Base-by-base conservation (phyloP, 2,888 invertebrate genomes). In the Bugula neritina region DNA sequence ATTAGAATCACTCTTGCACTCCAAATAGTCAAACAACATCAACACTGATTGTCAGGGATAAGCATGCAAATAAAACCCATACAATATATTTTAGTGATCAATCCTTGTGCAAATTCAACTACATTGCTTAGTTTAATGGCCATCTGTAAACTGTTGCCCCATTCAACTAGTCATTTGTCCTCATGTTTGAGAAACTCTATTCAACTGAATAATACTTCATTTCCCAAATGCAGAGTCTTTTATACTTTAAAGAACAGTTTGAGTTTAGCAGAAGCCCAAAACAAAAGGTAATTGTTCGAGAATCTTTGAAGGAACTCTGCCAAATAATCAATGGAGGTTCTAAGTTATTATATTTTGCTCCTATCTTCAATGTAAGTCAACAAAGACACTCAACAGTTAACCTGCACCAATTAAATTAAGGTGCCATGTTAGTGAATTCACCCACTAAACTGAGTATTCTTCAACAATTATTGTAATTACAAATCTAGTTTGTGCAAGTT, bases 281-380 rank as follows among this genome's bases (percentile, higher is more conserved):
- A 57, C 57, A 57, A 57, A 17, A 27, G 57, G 23, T 57, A n/a
- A n/a, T n/a, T 57, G 57, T 57, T 25, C 13, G 23, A 10, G 10
- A n/a, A 17, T 5, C 3, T 57, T 5, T 21, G n/a, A 13, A 13
- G 57, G 25, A 57, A 57, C n/a, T n/a, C n/a, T 57, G 57, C 57
- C 57, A 57, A 57, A 57, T 57, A 57, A 57, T 57, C 57, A 25
- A 57, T 57, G 57, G n/a, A 3, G 5, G n/a, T n/a, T 23, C n/a
- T 57, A 57, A 23, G n/a, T 57, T 13, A 10, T 43, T 43, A 43
- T 43, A 43, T 10, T 43, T 43, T 43, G 5, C 43, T 43, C 43
- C 5, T 17, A 43, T 10, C 43, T 43, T 43, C 5, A 43, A 43
- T 43, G 43, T 17, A 43, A 17, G 43, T 43, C 5, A 43, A 43